A percentile compares a stretch with the other conserved stretches of the same genome.
These are phyloP conservation scores for Tragelaphus oryx DNA, from an alignment of 2,797 vertebrate species.

Conservation along the genomic window DNA sequence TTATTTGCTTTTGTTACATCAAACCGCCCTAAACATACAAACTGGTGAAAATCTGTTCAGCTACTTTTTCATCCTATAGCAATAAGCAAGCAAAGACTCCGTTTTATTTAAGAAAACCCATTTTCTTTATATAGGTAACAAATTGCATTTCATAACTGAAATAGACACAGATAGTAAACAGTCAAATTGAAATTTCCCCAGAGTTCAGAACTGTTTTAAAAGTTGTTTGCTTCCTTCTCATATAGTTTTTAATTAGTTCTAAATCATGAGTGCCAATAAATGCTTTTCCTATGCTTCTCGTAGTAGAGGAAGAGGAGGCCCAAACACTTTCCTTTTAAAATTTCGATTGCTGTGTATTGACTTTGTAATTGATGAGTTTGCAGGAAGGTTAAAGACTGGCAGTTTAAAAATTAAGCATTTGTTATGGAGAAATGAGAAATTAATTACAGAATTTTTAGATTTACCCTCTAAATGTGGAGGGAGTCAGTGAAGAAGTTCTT, in stretches of 20 bases:
- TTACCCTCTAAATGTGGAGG: not conserved
- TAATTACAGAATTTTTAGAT: not conserved
- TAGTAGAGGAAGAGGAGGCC: not conserved
- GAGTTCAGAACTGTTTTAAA: not conserved
- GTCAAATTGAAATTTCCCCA: not conserved
- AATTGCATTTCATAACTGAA: conserved; percentile 37
- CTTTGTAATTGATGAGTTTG: not conserved
- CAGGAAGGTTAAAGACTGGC: not conserved
- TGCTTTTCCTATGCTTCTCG: not conserved
- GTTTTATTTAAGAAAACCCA: not conserved
- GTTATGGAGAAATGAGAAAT: not conserved
- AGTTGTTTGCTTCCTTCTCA: not conserved
- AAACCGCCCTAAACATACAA: not conserved
- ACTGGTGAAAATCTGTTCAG: conserved; percentile 26
- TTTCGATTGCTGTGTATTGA: not conserved
- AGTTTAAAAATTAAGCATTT: not conserved
- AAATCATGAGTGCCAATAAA: not conserved
- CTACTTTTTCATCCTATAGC: not conserved
- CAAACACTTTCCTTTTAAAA: not conserved
- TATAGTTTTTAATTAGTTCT: not conserved
- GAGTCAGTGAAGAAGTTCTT: conserved; percentile 4
- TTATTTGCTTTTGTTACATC: not conserved
- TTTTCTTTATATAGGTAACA: conserved; percentile 1
- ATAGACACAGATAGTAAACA: not conserved
- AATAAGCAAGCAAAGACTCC: not conserved